These are phyloP conservation scores for Nycticryphes semicollaris DNA, from an alignment of 2,113 vertebrate species.

Conservation along the genomic window DNA sequence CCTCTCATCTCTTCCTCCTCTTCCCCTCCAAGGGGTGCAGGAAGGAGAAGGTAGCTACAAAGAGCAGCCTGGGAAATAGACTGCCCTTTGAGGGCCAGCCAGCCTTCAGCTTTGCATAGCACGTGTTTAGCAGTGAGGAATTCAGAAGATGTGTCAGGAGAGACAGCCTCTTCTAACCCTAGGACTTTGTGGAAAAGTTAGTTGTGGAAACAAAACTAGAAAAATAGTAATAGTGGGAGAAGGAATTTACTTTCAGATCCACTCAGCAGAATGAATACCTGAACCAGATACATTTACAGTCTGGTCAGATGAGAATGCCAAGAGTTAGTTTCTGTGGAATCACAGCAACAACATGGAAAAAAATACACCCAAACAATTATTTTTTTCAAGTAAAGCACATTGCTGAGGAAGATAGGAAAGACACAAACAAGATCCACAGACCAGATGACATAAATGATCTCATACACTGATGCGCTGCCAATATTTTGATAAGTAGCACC, in stretches of 20 bases:
- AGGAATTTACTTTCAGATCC: neutral
- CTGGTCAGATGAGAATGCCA: constrained; percentile 1
- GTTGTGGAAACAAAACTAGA: constrained; percentile 57
- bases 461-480: neutral
- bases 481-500: neutral
- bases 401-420: neutral
- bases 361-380: neutral
- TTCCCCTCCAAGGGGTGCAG: neutral
- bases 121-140: constrained; percentile 66
- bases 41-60: constrained; percentile 10
- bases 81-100: constrained; percentile 18
- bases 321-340: neutral
- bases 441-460: neutral
- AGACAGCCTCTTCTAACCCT: constrained; percentile 22
- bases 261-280: constrained; percentile 11
- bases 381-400: neutral
- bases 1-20: neutral
- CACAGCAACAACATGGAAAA: neutral
- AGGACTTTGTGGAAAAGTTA: constrained; percentile 45
- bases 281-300: neutral
- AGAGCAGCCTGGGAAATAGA: constrained; percentile 56
- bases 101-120: constrained; percentile 45
- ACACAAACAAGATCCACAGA: neutral
- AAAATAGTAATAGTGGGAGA: neutral
- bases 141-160: constrained; percentile 46